These are phyloP conservation scores for Rhinoraja longicauda DNA, from an alignment of 2,797 vertebrate species.

Conservation along the genomic window DNA sequence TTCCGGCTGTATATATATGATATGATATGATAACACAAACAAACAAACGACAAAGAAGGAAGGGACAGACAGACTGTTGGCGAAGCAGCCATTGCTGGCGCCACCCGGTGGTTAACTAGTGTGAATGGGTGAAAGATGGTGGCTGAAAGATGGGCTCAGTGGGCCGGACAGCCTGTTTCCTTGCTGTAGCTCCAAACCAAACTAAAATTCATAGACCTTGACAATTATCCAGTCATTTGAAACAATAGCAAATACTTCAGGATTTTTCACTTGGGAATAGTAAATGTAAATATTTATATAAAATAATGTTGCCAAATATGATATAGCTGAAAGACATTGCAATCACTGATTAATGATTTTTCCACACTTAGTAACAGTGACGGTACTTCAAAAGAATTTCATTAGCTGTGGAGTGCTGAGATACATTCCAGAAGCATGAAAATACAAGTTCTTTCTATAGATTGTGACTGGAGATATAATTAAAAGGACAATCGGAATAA, in stretches of 20 bases:
- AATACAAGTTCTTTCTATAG: background rate
- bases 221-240: background rate
- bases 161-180: too few relatives aligned
- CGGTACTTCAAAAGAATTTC: background rate
- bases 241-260: background rate
- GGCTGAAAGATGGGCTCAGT: too few relatives aligned
- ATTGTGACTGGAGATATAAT: background rate
- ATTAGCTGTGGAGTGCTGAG: background rate
- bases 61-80: too few relatives aligned
- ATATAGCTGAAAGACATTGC: background rate
- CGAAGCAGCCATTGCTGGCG: too few relatives aligned
- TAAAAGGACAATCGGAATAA: background rate
- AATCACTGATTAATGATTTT: background rate
- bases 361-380: background rate
- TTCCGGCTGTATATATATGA: too few relatives aligned
- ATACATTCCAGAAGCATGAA: background rate
- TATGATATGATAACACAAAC: too few relatives aligned
- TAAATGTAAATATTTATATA: background rate
- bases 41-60: too few relatives aligned
- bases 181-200: background rate
- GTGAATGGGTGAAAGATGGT: too few relatives aligned
- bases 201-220: background rate
- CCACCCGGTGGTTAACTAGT: too few relatives aligned
- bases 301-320: background rate
- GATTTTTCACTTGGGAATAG: background rate